These are phyloP conservation scores for Pogonomyrmex barbatus DNA, from an alignment of 1,140 invertebrate species.

Conservation along the genomic window DNA sequence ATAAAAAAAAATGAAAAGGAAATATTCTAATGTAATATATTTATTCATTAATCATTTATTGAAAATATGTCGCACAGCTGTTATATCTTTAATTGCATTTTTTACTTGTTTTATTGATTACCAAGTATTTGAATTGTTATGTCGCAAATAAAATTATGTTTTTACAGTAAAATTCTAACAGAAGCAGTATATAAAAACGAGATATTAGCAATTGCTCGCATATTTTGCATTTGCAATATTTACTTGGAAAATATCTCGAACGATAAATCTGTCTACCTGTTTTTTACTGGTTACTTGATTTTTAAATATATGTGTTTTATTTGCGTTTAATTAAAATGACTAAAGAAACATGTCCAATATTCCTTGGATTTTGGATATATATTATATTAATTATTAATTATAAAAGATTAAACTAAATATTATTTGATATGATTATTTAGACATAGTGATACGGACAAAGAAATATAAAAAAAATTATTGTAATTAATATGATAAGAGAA, in stretches of 20 bases:
- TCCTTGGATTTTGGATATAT: neutral
- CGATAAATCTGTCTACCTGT: conserved; percentile 18
- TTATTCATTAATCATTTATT: neutral
- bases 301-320: neutral
- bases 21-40: neutral
- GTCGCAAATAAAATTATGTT: neutral
- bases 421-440: neutral
- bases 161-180: neutral
- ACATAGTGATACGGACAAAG: neutral
- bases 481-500: neutral
- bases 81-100: neutral
- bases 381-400: neutral
- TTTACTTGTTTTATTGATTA: neutral
- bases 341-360: neutral
- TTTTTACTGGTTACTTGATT: conserved; percentile 17
- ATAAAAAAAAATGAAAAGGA: neutral
- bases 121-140: neutral
- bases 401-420: conserved; percentile 1
- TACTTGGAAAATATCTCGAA: conserved; percentile 42
- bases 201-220: neutral
- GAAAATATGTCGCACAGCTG: neutral
- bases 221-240: conserved; percentile 41
- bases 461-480: neutral
- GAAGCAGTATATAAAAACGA: neutral
- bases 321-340: neutral